phyloP scores from a whole-genome alignment of 2,797 vertebrate genomes.

The Karalla daura region DNA sequence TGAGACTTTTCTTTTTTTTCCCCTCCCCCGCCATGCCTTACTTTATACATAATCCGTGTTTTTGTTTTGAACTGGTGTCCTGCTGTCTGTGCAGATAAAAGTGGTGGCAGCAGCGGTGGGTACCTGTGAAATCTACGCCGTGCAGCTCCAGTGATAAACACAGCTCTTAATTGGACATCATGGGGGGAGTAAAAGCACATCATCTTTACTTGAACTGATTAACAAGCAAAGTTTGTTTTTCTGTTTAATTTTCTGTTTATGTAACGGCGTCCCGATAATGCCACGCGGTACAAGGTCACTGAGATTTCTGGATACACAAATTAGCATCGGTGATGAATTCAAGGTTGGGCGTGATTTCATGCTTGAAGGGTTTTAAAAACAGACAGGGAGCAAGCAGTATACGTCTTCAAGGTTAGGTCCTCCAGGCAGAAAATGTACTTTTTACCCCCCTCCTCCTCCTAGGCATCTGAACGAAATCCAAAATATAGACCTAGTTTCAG shows the following conservation, averaged over 20 bases:
- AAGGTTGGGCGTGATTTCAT: conserved; percentile 45
- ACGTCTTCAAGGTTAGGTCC: conserved; percentile 67
- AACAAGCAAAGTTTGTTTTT: conserved; percentile 75
- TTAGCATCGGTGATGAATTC: conserved; percentile 57
- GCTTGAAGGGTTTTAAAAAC: conserved; percentile 36
- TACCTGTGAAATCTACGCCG: conserved; percentile 66
- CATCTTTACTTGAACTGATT: conserved; percentile 72
- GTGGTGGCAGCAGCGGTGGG: conserved; percentile 58
- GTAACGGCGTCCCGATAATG: conserved; percentile 33
- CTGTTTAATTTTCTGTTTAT: conserved; percentile 59
- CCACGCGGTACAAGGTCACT: conserved; percentile 54
- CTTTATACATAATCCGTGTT: conserved; percentile 67
- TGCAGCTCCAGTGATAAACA: conserved; percentile 71
- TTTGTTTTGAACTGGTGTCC: conserved; percentile 76
- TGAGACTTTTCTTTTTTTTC: conserved; percentile 12
- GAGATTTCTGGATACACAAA: conserved; percentile 61
- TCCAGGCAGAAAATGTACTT: conserved; percentile 51
- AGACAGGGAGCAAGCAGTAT: conserved; percentile 30
- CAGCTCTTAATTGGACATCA: conserved; percentile 78
- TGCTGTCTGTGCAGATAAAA: conserved; percentile 75
- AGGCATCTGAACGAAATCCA: conserved; percentile 61
- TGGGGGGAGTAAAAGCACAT: conserved; percentile 66
- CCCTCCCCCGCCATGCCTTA: not conserved
- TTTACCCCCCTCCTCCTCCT: conserved; percentile 34
- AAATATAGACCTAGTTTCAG: conserved; percentile 60